Base-by-base conservation (phyloP, 1,140 invertebrate species). In the Akabosia matsudoensis region DNA sequence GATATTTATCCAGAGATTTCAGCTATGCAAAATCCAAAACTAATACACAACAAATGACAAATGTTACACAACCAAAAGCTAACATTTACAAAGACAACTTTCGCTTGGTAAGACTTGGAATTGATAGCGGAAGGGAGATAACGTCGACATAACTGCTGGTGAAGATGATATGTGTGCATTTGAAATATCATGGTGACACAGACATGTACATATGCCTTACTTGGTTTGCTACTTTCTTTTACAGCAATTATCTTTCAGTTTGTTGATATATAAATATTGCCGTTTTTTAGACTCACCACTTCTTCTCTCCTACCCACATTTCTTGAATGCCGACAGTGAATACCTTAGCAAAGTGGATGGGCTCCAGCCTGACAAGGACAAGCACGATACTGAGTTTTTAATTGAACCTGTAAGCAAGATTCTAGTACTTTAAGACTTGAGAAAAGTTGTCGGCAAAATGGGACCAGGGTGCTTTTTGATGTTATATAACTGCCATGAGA, bases 361-460 rank as follows among this genome's bases (percentile, higher is more conserved):
- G 0, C 30, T 77, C 0, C 45, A 67, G 22, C 76, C 76, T 0
- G 28, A 30, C 28, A 33, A 31, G 45, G 76, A 77, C 31, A 77
- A 74, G 45, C 76, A 77, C 37, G 34, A 64, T 1, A 74, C 76
- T 0, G 76, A 74, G 56, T 77, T 70, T 26, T 72, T 77, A 37
- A 73, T 77, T 45, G 76, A 77, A 34, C 76, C 76, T 31, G 76
- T 77, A 45, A 74, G 54, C 34, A 77, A 67, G 7, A 56, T 22
- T n/a, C 10, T 56, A 56, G 13, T 56, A 10, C 54, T 16, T 22
- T 16, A 56, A 13, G 54, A 56, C 10, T 10, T 24, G 18, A 45
- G 37, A 10, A 18, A 18, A 7, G 37, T 45, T 7, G 37, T 45
- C 18, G 37, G 37, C n/a, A n/a, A 45, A 45, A 45, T 45, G 7